A percentile compares a stretch with the other conserved stretches of the same genome.
phyloP scores from a whole-genome alignment of 2,113 vertebrate genomes.

The Myotis brandtii region DNA sequence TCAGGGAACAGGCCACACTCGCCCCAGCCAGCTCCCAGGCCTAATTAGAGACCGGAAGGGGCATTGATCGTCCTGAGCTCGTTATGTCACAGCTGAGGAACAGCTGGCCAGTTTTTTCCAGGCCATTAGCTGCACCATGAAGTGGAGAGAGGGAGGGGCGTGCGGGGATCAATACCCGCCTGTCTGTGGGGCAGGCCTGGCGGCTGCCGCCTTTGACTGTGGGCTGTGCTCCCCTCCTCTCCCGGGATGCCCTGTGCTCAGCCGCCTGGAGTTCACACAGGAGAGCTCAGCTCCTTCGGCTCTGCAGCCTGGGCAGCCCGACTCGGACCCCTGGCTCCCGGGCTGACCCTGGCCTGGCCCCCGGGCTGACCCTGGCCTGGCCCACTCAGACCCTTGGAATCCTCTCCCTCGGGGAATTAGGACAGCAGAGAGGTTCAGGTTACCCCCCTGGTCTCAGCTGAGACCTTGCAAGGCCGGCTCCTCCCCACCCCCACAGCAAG shows the following conservation, averaged over 20 bases:
- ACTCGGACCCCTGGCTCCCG: neutral
- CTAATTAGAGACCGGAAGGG: constrained; percentile 79
- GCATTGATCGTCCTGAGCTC: constrained; percentile 80
- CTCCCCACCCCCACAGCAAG: constrained; percentile 40
- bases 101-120: constrained; percentile 83
- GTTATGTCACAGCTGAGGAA: constrained; percentile 82
- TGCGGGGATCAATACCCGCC: constrained; percentile 74
- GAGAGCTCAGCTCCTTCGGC: neutral
- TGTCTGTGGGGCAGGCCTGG: constrained; percentile 66
- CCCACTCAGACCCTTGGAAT: neutral
- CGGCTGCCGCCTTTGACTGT: constrained; percentile 23
- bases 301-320: neutral
- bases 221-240: neutral
- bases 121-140: constrained; percentile 80
- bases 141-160: constrained; percentile 74
- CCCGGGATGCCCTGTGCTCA: neutral
- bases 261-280: neutral
- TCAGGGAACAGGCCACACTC: constrained; percentile 73
- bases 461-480: constrained; percentile 46
- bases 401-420: neutral
- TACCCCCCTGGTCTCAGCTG: neutral
- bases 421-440: constrained; percentile 33
- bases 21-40: constrained; percentile 72
- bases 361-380: neutral
- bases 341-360: neutral